Evolutionary conservation across 2,888 invertebrate genomes (phyloP).

Genomic region (Caenorhabditis sp.): DNA sequence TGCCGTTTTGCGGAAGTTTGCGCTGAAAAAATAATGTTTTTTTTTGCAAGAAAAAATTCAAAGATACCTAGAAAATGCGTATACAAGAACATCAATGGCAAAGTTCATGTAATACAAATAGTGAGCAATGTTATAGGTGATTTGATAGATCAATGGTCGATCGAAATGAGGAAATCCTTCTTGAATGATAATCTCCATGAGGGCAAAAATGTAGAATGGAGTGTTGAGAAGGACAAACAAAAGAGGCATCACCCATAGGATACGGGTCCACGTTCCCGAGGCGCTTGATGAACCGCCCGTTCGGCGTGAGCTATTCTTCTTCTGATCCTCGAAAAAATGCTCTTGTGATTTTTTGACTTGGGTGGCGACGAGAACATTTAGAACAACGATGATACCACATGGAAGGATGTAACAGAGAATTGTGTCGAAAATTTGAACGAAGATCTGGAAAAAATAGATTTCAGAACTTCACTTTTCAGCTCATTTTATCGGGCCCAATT

Average conservation of each 20-base stretch:
- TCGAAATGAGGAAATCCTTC: conserved; percentile 41
- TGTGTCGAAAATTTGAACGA: conserved; percentile 61
- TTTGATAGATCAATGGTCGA: conserved; percentile 33
- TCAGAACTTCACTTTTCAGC: too few relatives aligned
- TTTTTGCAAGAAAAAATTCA: conserved; percentile 8
- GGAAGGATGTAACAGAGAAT: conserved; percentile 67
- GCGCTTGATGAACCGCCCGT: conserved; percentile 41
- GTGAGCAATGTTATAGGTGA: conserved; percentile 64
- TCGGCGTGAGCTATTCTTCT: conserved; percentile 41
- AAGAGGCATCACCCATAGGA: conserved; percentile 69
- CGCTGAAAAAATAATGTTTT: conserved; percentile 54
- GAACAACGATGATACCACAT: conserved; percentile 63
- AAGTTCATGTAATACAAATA: conserved; percentile 69
- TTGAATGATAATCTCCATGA: conserved; percentile 49
- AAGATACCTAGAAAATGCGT: conserved; percentile 67
- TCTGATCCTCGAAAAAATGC: conserved; percentile 32
- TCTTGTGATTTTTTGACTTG: conserved; percentile 51
- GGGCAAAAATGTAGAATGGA: conserved; percentile 64
- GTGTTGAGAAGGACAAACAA: conserved; percentile 69
- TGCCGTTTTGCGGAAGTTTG: conserved; percentile 67
- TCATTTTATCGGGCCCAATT: background rate
- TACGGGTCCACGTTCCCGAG: conserved; percentile 59
- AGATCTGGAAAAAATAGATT: conserved; percentile 43
- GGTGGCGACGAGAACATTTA: conserved; percentile 62
- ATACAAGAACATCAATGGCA: conserved; percentile 68